Percentiles rank a stretch among this genome's conserved stretches.
Evolutionary conservation across 2,797 vertebrate species (phyloP).

Genomic region (Eidolon dupreanum): DNA sequence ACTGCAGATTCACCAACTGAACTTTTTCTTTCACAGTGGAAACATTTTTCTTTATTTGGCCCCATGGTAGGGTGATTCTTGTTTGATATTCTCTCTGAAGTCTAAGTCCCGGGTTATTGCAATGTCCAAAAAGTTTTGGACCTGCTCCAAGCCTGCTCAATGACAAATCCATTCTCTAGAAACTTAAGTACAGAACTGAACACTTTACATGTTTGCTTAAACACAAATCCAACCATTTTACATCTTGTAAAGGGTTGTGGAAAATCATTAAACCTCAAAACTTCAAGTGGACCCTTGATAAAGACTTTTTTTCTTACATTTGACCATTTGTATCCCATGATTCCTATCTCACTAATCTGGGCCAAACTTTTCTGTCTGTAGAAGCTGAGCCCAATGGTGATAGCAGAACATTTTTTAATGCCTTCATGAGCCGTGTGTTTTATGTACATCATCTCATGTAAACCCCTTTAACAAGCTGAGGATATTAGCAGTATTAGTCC

Average conservation of each 20-base stretch:
- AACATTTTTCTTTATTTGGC: slow-evolving; percentile 10
- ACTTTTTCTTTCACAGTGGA: neutral
- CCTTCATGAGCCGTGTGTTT: neutral
- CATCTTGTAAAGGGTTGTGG: neutral
- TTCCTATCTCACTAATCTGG: neutral
- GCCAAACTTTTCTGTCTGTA: slow-evolving; percentile 12
- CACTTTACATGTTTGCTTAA: neutral
- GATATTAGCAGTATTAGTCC: neutral
- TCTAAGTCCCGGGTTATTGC: neutral
- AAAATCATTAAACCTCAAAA: neutral
- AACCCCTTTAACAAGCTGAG: neutral
- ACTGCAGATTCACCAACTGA: neutral
- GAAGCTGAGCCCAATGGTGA: neutral
- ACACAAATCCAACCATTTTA: neutral
- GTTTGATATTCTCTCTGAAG: neutral
- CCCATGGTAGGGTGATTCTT: neutral
- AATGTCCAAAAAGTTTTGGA: neutral
- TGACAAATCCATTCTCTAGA: neutral
- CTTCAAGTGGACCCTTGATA: neutral
- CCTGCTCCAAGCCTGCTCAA: neutral
- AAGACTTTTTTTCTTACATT: neutral
- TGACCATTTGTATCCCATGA: neutral
- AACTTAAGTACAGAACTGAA: slow-evolving; percentile 21
- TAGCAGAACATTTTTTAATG: neutral
- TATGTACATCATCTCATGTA: neutral